Percentiles rank a stretch among this genome's conserved stretches.
These are phyloP conservation scores for Barbus barbus DNA, from an alignment of 2,113 vertebrate species.

Conservation along the genomic window DNA sequence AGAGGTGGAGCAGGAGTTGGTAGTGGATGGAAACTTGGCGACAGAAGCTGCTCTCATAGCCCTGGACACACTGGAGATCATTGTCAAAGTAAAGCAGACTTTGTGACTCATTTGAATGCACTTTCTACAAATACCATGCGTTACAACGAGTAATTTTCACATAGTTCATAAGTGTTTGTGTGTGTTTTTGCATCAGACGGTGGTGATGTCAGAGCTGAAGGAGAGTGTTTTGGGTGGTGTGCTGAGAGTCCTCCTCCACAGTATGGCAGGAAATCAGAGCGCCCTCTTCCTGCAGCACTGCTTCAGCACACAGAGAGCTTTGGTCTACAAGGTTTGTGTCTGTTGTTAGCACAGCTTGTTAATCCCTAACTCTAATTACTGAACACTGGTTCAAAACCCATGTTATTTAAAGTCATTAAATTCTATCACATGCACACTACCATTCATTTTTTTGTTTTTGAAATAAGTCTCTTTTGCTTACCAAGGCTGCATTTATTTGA, in stretches of 20 bases:
- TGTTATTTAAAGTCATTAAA: too few relatives aligned
- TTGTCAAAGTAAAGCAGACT: conserved; percentile 81
- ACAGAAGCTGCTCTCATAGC: conserved; percentile 86
- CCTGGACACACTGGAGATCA: conserved; percentile 86
- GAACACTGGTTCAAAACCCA: too few relatives aligned
- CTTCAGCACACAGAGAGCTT: conserved; percentile 87
- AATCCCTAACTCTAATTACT: too few relatives aligned
- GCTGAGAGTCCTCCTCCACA: conserved; percentile 84
- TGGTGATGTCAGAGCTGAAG: conserved; percentile 86
- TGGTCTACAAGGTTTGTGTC: conserved; percentile 84
- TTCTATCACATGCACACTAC: too few relatives aligned
- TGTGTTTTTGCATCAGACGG: conserved; percentile 74
- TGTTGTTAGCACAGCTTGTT: background rate
- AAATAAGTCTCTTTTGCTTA: too few relatives aligned
- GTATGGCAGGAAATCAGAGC: conserved; percentile 87
- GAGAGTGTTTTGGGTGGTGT: conserved; percentile 86
- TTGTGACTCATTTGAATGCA: background rate
- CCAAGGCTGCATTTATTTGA: too few relatives aligned
- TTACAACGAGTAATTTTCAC: background rate
- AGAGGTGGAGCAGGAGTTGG: conserved; percentile 87
- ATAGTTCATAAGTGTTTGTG: background rate
- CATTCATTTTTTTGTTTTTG: too few relatives aligned
- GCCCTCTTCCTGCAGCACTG: conserved; percentile 89
- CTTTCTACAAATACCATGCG: background rate
- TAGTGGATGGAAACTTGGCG: conserved; percentile 89